Conservation (phyloP, 2,113 vertebrate species). For the Camarhynchus parvulus region DNA sequence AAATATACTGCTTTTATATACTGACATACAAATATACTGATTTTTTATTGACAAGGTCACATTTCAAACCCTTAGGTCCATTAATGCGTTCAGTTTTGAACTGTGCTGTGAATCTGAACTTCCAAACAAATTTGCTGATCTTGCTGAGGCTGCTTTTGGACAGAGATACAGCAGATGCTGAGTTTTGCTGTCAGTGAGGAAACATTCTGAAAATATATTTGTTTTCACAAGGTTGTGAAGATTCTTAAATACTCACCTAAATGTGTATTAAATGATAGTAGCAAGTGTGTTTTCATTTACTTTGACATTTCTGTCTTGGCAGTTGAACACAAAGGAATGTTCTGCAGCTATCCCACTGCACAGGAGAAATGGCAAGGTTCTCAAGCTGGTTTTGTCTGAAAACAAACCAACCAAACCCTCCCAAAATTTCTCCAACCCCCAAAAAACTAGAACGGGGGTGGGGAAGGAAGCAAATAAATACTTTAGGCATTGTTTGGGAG, state of each 20-base stretch:
- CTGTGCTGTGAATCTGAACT: background rate
- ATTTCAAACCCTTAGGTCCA: background rate
- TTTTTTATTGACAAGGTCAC: background rate
- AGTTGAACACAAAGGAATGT: conserved; percentile 23
- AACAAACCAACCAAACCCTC: background rate
- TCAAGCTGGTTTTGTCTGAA: background rate
- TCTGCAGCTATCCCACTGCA: background rate
- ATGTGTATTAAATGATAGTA: conserved; percentile 17
- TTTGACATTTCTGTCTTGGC: conserved; percentile 21
- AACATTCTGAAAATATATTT: conserved; percentile 40
- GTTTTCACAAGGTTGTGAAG: background rate
- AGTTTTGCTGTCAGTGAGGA: conserved; percentile 6
- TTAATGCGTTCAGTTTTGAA: background rate
- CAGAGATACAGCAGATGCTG: background rate
- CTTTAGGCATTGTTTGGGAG: background rate
- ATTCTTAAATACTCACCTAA: conserved; percentile 47
- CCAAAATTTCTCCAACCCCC: background rate
- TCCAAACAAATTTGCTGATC: conserved; percentile 1
- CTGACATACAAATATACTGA: too few species aligned
- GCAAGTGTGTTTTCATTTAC: conserved; percentile 29
- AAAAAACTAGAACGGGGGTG: background rate
- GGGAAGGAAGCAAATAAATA: background rate
- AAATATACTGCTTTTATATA: background rate
- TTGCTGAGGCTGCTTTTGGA: conserved; percentile 48
- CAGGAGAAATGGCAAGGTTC: background rate